Evolutionary conservation across 2,888 invertebrate species (phyloP).

Genomic region (Lymantria monacha): DNA sequence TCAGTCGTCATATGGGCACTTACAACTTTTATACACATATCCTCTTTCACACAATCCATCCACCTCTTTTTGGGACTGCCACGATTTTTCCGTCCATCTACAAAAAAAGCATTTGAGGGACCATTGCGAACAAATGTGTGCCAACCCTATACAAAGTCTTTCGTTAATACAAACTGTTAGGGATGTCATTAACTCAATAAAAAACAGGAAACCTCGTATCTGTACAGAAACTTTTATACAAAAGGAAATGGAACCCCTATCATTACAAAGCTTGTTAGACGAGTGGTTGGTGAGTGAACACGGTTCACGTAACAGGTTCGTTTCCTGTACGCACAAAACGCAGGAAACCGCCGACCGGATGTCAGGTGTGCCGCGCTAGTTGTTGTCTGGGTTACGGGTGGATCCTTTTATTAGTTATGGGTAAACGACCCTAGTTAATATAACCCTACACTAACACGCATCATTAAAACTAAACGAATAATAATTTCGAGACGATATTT

Average conservation of each 20-base stretch:
- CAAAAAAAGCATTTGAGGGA: no score
- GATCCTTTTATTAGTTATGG: constrained; percentile 18
- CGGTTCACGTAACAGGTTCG: constrained; percentile 55
- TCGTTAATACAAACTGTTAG: not conserved
- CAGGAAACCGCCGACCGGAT: constrained; percentile 60
- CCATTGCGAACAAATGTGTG: no score
- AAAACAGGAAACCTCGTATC: not conserved
- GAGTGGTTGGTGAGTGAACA: constrained; percentile 30
- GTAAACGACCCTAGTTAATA: constrained; percentile 10
- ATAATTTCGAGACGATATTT: not conserved
- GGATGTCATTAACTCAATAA: not conserved
- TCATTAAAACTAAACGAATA: not conserved
- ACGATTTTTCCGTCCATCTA: no score
- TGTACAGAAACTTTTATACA: not conserved
- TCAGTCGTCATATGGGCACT: no score
- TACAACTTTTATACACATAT: no score
- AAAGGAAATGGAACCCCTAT: not conserved
- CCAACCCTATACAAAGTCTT: no score
- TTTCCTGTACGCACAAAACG: constrained; percentile 52
- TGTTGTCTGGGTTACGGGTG: constrained; percentile 21
- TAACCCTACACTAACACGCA: not conserved
- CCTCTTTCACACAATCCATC: no score
- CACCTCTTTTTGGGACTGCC: no score
- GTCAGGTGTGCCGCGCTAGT: constrained; percentile 51
- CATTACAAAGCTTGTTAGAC: not conserved